Evolutionary conservation across 2,888 invertebrate genomes (phyloP), one percentile per base, ranked within the genome.

Genomic region (Limnephilus auricula): DNA sequence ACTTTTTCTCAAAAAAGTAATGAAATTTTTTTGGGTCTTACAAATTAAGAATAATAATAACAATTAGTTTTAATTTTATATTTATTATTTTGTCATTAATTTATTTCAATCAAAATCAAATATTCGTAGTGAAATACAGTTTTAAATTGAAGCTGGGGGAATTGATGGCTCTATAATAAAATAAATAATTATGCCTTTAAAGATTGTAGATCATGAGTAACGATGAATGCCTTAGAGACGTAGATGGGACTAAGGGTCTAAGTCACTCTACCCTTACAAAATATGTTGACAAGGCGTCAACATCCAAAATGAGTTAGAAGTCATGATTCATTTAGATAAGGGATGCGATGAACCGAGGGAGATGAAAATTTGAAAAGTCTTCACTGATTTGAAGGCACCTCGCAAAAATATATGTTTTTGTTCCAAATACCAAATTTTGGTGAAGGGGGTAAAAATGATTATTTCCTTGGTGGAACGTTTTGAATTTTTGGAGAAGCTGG

Each of bases 281-380:
- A 34, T 83, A 65, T 78, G 84, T 90, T 90, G 90, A 90, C 90
- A 90, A 37, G 90, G 83, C 84, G 90, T 83, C 90, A 90, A 90
- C 83, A 90, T 83, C 31, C 84, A 90, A 90, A 90, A 65, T 90
- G 83, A 90, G 90, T 90, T 90, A 90, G 90, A 83, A n/a, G 5
- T 83, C 65, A 34, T 84, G 90, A 90, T 90, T 90, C 83, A 90
- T 84, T 90, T 90, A 90, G 65, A 65, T 50, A 85, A 85, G 25
- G 85, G 85, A 25, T 40, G 45, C 85, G 65, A 65, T n/a, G 12
- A 30, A 85, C 6, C 25, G 25, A 30, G 45, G 12, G 30, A 13
- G 85, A 85, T 5, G 15, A 85, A 40, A 85, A n/a, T 45, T 40
- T 45, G n/a, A 9, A 4, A 85, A 30, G 32, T 4, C 34, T 13